Evolutionary conservation across 2,113 vertebrate species (phyloP), one percentile per base, ranked within the genome.

Genomic region (Menura novaehollandiae): DNA sequence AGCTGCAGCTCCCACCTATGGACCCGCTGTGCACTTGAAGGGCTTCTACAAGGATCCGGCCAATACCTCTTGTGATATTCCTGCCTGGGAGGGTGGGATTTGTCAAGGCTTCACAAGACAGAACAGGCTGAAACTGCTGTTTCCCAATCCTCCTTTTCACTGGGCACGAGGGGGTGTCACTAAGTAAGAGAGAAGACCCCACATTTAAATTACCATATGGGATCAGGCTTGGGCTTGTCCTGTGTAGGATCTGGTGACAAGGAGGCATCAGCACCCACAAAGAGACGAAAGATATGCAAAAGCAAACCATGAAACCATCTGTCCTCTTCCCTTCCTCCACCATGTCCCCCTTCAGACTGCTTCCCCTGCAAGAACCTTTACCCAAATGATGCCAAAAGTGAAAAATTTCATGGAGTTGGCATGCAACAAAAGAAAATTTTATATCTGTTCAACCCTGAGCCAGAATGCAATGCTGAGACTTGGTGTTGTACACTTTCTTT

Each of bases 401-500:
- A 87, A 85, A 85, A 71, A 13, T n/a, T 85, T 2, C 18, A 15
- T 4, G 16, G 24, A 62, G 35, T 44, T 66, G 44, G 2, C 24
- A 8, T 0, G 8, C 53, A 82, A 75, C 6, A 7, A 23, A 44
- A 71, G 20, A 39, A 82, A 62, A 79, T 27, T 39, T 13, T 68
- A 0, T 44, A 9, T 43, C 47, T 53, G 5, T 66, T 47, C 33
- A 63, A 26, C 15, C 28, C 1, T 0, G 15, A 23, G 11, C 2
- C 27, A 79, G 44, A 85, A 88, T 33, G 23, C 53, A 63, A 24
- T 22, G 20, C 11, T 43, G 27, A 63, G 22, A 14, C 47, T n/a
- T 22, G 16, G 24, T 76, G 39, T 11, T 62, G 37, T 15, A 30
- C 20, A 27, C 37, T 87, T 77, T 66, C 26, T 77, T 89, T 66